Evolutionary conservation across 2,797 vertebrate species (phyloP).

Genomic region (Poliocrania exsul): DNA sequence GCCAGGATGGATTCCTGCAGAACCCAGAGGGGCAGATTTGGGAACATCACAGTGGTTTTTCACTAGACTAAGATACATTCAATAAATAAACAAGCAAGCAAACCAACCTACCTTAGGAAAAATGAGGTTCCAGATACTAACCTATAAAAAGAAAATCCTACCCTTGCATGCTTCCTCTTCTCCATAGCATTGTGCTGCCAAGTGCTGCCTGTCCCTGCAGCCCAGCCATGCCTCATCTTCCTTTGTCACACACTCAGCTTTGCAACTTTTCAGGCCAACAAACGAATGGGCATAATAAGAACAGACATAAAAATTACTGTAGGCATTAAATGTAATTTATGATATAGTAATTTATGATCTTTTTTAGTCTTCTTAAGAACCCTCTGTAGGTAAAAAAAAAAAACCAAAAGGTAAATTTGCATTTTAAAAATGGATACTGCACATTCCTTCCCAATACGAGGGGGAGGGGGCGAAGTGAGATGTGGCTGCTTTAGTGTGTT

Average conservation of each 20-base stretch:
- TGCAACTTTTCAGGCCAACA: not conserved
- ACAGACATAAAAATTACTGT: not conserved
- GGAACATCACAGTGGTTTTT: conserved; percentile 8
- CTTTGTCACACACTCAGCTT: not conserved
- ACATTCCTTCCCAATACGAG: not conserved
- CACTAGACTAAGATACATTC: not conserved
- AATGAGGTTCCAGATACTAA: not conserved
- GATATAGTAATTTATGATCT: not conserved
- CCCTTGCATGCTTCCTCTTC: not conserved
- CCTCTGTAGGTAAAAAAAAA: fast-evolving
- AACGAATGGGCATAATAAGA: not conserved
- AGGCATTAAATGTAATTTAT: not conserved
- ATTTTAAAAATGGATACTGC: not conserved
- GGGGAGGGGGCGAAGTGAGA: fast-evolving
- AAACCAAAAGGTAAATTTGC: not conserved
- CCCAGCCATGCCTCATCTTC: not conserved
- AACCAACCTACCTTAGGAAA: not conserved
- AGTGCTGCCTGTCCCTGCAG: not conserved
- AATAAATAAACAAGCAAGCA: not conserved
- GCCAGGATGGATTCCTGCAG: conserved; percentile 46
- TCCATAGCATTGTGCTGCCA: not conserved
- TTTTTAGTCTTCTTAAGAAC: not conserved
- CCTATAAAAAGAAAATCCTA: not conserved
- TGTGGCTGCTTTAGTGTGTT: not conserved
- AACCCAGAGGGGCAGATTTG: conserved; percentile 27